Evolutionary conservation across 2,888 invertebrate species (phyloP).

Genomic region (Meganola albula): DNA sequence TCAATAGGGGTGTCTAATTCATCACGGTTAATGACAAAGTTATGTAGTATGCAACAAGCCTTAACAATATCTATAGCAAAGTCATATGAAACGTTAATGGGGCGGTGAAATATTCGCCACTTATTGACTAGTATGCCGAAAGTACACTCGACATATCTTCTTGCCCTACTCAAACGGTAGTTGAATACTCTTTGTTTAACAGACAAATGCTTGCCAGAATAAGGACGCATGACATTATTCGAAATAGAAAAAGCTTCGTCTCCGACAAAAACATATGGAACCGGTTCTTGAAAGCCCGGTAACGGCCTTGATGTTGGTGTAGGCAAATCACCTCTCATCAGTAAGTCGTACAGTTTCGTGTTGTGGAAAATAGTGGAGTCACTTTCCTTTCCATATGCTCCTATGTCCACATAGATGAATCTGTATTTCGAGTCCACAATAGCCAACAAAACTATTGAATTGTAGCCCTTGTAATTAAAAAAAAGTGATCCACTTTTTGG

Average conservation of each 20-base stretch:
- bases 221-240: slow-evolving; percentile 14
- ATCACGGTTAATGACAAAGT: slow-evolving; percentile 23
- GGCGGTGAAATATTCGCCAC: no score
- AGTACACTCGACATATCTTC: slow-evolving; percentile 8
- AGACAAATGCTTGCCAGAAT: slow-evolving; percentile 12
- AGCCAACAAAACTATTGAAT: slow-evolving; percentile 23
- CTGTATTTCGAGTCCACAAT: no score
- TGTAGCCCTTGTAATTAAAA: slow-evolving; percentile 22
- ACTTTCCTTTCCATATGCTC: slow-evolving; percentile 21
- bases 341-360: slow-evolving; percentile 11
- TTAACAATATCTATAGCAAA: no score
- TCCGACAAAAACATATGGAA: slow-evolving; percentile 19
- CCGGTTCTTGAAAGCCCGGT: slow-evolving; percentile 9
- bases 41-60: no score
- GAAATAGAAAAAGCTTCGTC: slow-evolving; percentile 16
- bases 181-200: slow-evolving; percentile 5
- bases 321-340: slow-evolving; percentile 11
- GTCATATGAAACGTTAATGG: no score
- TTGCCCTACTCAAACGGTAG: slow-evolving; percentile 1
- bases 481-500: slow-evolving; percentile 19
- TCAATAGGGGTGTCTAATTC: slow-evolving; percentile 20
- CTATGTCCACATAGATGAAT: slow-evolving; percentile 17
- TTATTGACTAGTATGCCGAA: no score
- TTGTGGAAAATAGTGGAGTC: slow-evolving; percentile 18
- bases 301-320: slow-evolving; percentile 15